Conservation (phyloP, 2,888 invertebrate genomes). For the Scaptomyza tumidula region DNA sequence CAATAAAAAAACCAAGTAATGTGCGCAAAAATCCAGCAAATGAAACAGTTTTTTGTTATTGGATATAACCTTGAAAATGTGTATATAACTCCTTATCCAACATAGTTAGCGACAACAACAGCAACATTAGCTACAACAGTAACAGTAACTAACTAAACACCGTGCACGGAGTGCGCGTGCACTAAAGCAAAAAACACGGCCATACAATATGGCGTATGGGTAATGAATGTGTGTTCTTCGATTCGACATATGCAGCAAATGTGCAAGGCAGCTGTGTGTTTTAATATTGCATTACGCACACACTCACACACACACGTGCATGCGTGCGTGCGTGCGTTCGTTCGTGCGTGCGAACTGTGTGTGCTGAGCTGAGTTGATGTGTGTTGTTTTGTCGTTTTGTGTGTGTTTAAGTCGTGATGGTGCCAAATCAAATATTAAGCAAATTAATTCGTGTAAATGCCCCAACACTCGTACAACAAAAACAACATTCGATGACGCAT, state of each 20-base stretch:
- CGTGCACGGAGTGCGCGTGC: constrained; percentile 54
- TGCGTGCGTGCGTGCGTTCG: constrained; percentile 10
- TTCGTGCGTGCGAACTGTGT: constrained; percentile 24
- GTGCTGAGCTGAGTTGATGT: constrained; percentile 28
- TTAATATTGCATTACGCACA: constrained; percentile 39
- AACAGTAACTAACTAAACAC: constrained; percentile 20
- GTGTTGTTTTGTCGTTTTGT: constrained; percentile 15
- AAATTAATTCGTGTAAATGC: constrained; percentile 59
- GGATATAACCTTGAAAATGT: constrained; percentile 72
- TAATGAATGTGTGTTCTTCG: constrained; percentile 47
- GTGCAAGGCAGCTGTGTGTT: constrained; percentile 51
- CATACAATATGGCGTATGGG: constrained; percentile 70
- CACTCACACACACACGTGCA: constrained; percentile 15
- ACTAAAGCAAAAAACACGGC: constrained; percentile 34
- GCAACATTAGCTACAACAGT: neutral
- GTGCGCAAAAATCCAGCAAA: constrained; percentile 34
- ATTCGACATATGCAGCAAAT: constrained; percentile 65
- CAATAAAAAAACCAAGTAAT: constrained; percentile 24
- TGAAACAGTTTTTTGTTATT: constrained; percentile 51
- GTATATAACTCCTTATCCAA: constrained; percentile 16
- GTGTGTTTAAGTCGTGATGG: constrained; percentile 29
- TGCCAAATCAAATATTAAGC: constrained; percentile 67
- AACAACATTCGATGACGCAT: constrained; percentile 80
- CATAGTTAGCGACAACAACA: constrained; percentile 1
- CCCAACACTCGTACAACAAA: constrained; percentile 5